Percentiles rank a stretch among this genome's conserved stretches.
phyloP scores from a whole-genome alignment of 2,888 invertebrate species.

The Leptinotarsa tumamoca region DNA sequence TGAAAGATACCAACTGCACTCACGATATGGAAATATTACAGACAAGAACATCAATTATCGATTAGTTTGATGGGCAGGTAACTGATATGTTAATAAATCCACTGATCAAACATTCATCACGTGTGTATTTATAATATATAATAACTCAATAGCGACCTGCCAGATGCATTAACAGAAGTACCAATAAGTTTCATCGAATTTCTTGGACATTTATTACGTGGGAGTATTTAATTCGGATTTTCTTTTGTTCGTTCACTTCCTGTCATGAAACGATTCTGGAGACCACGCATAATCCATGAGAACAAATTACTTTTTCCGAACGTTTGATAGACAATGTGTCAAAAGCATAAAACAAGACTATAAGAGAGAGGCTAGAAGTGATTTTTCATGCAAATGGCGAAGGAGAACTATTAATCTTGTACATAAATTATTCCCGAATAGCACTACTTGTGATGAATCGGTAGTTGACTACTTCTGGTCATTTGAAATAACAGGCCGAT shows the following conservation, averaged over 20 bases:
- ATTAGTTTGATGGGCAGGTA: conserved; percentile 12
- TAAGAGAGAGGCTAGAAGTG: background rate
- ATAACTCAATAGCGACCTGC: background rate
- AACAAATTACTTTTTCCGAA: conserved; percentile 22
- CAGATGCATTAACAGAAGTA: conserved; percentile 3
- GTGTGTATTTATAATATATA: conserved; percentile 3
- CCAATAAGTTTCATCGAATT: background rate
- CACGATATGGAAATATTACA: conserved; percentile 9
- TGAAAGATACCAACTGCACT: conserved; percentile 12
- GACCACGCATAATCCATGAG: conserved; percentile 16
- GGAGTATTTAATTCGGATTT: background rate
- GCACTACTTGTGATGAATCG: background rate
- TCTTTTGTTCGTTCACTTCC: conserved; percentile 9
- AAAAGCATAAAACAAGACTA: conserved; percentile 21
- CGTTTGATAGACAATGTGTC: conserved; percentile 20
- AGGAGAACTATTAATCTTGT: conserved; percentile 10
- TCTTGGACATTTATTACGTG: conserved; percentile 5
- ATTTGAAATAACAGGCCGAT: too few relatives aligned
- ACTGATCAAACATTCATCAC: conserved; percentile 17
- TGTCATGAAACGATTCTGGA: conserved; percentile 12
- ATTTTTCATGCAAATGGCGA: conserved; percentile 12
- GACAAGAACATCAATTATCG: conserved; percentile 8
- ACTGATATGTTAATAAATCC: conserved; percentile 18
- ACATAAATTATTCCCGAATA: background rate
- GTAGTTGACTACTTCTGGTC: too few relatives aligned